Percentiles rank a stretch among this genome's conserved stretches.
Evolutionary conservation across 2,797 vertebrate species (phyloP).

Genomic region (Sitta carolinensis): DNA sequence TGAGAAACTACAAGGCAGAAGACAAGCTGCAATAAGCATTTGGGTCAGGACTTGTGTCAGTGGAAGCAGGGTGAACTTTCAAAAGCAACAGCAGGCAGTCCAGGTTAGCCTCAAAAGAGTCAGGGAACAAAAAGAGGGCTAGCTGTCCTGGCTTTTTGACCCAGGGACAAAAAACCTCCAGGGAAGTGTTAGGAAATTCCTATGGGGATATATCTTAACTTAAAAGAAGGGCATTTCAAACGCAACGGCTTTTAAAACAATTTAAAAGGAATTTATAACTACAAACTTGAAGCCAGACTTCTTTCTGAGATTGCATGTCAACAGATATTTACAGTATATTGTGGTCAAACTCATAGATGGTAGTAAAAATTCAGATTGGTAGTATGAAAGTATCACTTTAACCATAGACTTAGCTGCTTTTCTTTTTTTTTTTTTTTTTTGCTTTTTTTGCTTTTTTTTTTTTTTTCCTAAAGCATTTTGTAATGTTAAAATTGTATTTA

Average conservation of each 20-base stretch:
- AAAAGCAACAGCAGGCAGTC: constrained; percentile 39
- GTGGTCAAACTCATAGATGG: not conserved
- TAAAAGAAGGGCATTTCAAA: not conserved
- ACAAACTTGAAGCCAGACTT: not conserved
- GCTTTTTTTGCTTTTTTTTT: not conserved
- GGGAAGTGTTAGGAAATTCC: not conserved
- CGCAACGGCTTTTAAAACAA: not conserved
- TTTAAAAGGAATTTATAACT: not conserved
- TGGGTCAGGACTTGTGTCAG: constrained; percentile 31
- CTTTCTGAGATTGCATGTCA: not conserved
- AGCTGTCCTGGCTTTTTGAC: not conserved
- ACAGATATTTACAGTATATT: not conserved
- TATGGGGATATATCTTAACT: not conserved
- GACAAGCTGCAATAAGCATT: constrained; percentile 7
- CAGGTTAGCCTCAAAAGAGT: constrained; percentile 10
- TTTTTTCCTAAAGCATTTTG: not conserved
- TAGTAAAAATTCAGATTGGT: not conserved
- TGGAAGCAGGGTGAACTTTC: not conserved
- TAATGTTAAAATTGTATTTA: constrained; percentile 21
- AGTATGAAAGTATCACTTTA: not conserved
- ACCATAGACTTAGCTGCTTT: not conserved
- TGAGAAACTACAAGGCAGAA: constrained; percentile 1
- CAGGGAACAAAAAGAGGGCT: not conserved
- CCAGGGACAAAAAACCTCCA: not conserved
- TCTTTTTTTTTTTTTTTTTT: no score